Base-by-base conservation (phyloP, 2,888 invertebrate genomes). In the Sinodicranocentrus sp. region DNA sequence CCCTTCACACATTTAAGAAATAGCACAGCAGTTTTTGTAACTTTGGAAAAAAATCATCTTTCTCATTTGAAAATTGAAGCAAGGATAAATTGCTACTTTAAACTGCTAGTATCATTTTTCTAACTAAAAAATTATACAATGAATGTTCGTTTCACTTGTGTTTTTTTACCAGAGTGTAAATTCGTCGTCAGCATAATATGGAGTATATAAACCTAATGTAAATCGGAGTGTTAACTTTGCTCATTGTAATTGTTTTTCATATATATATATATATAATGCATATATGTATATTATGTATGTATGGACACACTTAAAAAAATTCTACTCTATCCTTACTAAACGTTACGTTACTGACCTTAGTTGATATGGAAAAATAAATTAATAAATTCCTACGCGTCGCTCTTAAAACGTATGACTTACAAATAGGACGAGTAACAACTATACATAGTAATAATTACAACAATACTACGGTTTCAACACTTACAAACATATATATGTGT, bases 351-450 rank as follows among this genome's bases (percentile, higher is more conserved):
- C 82, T 82, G 82, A 82, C 82, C 82, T 82, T 82, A 82, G 73
- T 82, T 82, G 82, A 82, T 82, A 82, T 82, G 82, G 82, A 82
- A 82, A 82, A 82, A 82, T 82, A 82, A 82, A 82, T 82, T 82
- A 80, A 80, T 80, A 54, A 71, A 61, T 52, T 26, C 48, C 59
- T 70, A 70, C 13, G 8, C 57, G 43, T 23, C 57, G 57, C n/a
- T 25, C 57, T 21, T 57, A 48, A 48, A 2, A 48, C 48, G 2
- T 48, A 33, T 10, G 10, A 48, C 10, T 39, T 48, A 48, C n/a
- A 48, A 6, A 33, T 33, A 33, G n/a, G 10, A 33, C 33, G 10
- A 3, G 33, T 33, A 33, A 33, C 33, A 6, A 33, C 33, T 33
- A 33, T 3, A 10, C 10, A 33, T 33, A 33, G 10, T 33, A 33